These are phyloP conservation scores for Callipepla californica DNA, from an alignment of 2,113 vertebrate species.

Conservation along the genomic window DNA sequence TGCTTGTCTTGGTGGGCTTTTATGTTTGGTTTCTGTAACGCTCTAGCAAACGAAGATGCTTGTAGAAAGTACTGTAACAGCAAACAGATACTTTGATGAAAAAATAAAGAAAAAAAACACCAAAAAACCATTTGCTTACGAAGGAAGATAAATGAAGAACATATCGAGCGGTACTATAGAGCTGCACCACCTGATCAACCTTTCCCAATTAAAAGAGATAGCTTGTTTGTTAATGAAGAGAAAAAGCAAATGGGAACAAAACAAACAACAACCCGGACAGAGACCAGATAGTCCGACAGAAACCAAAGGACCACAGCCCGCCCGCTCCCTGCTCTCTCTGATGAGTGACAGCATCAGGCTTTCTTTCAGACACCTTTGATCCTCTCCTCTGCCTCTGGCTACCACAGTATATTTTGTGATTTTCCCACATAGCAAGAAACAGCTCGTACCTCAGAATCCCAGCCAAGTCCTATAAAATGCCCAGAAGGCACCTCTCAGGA, in stretches of 20 bases:
- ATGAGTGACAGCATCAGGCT: neutral
- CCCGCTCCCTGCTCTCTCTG: neutral
- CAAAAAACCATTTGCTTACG: neutral
- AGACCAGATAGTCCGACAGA: neutral
- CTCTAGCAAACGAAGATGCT: neutral
- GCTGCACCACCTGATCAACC: neutral
- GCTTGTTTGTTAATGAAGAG: neutral
- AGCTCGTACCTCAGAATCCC: neutral
- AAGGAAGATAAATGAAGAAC: neutral
- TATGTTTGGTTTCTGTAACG: neutral
- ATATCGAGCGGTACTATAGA: neutral
- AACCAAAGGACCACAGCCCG: fast-evolving
- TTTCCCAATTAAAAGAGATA: neutral
- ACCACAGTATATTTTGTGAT: neutral
- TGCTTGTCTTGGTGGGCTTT: neutral
- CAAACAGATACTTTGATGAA: neutral
- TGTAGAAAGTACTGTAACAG: neutral
- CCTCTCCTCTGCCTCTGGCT: constrained; percentile 29
- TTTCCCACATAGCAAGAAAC: neutral
- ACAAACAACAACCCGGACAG: neutral
- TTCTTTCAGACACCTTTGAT: constrained; percentile 12
- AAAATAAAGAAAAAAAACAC: neutral
- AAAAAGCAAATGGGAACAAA: neutral
- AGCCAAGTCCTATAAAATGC: neutral
- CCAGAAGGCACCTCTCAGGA: neutral